Percentiles rank a stretch among this genome's conserved stretches.
Evolutionary conservation across 2,797 vertebrate genomes (phyloP).

Genomic region (Myotis findleyi): DNA sequence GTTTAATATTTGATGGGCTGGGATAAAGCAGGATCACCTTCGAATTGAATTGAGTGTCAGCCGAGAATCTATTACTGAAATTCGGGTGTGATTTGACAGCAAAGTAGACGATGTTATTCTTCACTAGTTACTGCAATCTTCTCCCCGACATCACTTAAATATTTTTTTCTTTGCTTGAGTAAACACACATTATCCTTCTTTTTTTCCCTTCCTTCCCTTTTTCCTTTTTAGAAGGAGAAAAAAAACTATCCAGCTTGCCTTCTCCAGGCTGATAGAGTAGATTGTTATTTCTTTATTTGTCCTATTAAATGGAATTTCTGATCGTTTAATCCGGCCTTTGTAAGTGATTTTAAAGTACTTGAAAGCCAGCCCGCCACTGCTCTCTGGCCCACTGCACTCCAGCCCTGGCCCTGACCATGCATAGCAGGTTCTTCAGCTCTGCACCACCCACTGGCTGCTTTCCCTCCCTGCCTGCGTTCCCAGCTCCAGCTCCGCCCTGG

Average conservation of each 20-base stretch:
- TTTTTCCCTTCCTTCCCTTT: slow-evolving; percentile 87
- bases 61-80: slow-evolving; percentile 99
- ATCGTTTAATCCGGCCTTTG: slow-evolving; percentile 92
- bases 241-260: slow-evolving; percentile 86
- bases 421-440: slow-evolving; percentile 59
- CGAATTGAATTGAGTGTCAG: slow-evolving; percentile 99
- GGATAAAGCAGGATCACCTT: slow-evolving; percentile 99
- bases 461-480: background rate
- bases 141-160: slow-evolving; percentile 94
- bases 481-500: slow-evolving; percentile 31
- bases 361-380: slow-evolving; percentile 86
- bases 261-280: slow-evolving; percentile 88
- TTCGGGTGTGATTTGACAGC: slow-evolving; percentile 96
- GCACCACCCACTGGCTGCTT: slow-evolving; percentile 67
- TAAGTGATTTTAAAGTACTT: slow-evolving; percentile 91
- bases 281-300: slow-evolving; percentile 94
- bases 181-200: slow-evolving; percentile 96
- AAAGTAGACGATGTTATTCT: slow-evolving; percentile 95
- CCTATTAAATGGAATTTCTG: slow-evolving; percentile 92
- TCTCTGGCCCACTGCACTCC: slow-evolving; percentile 85
- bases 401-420: slow-evolving; percentile 24
- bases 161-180: slow-evolving; percentile 97
- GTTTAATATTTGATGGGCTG: slow-evolving; percentile 99
- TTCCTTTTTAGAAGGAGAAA: slow-evolving; percentile 82
- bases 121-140: slow-evolving; percentile 96